phyloP scores from a whole-genome alignment of 1,140 invertebrate species.

The Dinothrombium tinctorium region DNA sequence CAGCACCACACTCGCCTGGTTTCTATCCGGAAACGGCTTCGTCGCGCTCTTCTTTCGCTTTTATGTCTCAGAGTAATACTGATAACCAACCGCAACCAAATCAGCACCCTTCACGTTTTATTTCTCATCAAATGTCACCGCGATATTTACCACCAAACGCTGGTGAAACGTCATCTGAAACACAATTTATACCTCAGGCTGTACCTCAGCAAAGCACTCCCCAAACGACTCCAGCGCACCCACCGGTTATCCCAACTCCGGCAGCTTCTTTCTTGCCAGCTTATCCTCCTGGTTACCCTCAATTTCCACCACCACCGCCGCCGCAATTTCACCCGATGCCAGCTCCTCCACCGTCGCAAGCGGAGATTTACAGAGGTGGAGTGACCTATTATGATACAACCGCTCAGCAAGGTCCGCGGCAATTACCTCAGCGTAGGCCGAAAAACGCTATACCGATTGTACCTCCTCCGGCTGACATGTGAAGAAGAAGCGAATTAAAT shows the following conservation, averaged over 20 bases:
- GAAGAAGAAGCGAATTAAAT: too few relatives aligned
- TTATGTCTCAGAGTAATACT: background rate
- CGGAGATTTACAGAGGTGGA: constrained; percentile 30
- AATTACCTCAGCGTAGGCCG: constrained; percentile 23
- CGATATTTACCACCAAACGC: background rate
- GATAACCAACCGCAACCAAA: background rate
- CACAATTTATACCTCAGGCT: background rate
- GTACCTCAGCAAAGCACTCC: background rate
- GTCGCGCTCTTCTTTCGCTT: background rate
- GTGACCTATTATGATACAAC: constrained; percentile 30
- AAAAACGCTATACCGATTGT: constrained; percentile 34
- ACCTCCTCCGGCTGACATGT: constrained; percentile 29
- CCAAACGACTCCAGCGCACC: background rate
- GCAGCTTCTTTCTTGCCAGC: constrained; percentile 2
- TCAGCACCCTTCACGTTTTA: background rate
- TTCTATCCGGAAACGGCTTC: background rate
- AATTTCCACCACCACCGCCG: constrained; percentile 8
- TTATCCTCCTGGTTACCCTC: constrained; percentile 12
- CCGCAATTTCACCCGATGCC: constrained; percentile 1
- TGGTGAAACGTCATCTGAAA: constrained; percentile 1
- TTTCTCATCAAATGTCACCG: background rate
- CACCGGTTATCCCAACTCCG: background rate
- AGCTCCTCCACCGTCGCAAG: constrained; percentile 21
- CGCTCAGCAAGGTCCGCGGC: constrained; percentile 19
- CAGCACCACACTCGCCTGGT: background rate